Percentiles rank a stretch among this genome's conserved stretches.
phyloP scores from a whole-genome alignment of 2,797 vertebrate genomes.

The Ceryle rudis region DNA sequence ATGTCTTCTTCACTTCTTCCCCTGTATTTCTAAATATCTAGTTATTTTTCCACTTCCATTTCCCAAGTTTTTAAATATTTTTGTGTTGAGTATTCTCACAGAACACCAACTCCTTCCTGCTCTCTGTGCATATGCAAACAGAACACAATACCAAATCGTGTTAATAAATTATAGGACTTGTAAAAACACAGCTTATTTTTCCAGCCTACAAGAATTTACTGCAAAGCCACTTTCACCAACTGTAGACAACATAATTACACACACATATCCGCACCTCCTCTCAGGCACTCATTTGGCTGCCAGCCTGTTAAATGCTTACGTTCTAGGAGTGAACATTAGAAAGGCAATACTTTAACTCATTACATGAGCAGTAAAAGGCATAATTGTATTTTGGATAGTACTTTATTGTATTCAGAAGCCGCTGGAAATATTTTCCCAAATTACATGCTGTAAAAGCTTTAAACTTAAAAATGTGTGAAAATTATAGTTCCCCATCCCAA shows the following conservation, averaged over 20 bases:
- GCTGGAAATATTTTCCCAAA: slow-evolving; percentile 60
- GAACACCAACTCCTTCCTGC: neutral
- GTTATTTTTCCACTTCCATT: neutral
- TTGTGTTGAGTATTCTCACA: neutral
- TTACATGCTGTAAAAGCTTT: slow-evolving; percentile 22
- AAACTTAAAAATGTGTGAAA: slow-evolving; percentile 37
- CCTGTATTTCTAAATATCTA: neutral
- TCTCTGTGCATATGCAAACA: neutral
- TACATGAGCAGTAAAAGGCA: slow-evolving; percentile 37
- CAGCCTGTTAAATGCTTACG: slow-evolving; percentile 27
- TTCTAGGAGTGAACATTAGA: slow-evolving; percentile 13
- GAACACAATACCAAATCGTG: slow-evolving; percentile 33
- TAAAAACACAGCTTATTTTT: slow-evolving; percentile 43
- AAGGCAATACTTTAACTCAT: slow-evolving; percentile 55
- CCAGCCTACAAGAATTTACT: slow-evolving; percentile 41
- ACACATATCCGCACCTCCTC: neutral
- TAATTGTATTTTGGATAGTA: slow-evolving; percentile 51
- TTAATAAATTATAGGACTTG: slow-evolving; percentile 67
- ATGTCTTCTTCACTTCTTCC: neutral
- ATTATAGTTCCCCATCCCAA: neutral
- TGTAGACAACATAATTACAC: slow-evolving; percentile 66
- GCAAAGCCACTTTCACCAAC: slow-evolving; percentile 60
- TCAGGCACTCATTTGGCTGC: slow-evolving; percentile 33
- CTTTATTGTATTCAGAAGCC: slow-evolving; percentile 49
- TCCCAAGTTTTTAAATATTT: neutral